Percentiles rank a stretch among this genome's conserved stretches.
These are phyloP conservation scores for Pelvicachromis taeniatus DNA, from an alignment of 2,113 vertebrate genomes.

Conservation along the genomic window DNA sequence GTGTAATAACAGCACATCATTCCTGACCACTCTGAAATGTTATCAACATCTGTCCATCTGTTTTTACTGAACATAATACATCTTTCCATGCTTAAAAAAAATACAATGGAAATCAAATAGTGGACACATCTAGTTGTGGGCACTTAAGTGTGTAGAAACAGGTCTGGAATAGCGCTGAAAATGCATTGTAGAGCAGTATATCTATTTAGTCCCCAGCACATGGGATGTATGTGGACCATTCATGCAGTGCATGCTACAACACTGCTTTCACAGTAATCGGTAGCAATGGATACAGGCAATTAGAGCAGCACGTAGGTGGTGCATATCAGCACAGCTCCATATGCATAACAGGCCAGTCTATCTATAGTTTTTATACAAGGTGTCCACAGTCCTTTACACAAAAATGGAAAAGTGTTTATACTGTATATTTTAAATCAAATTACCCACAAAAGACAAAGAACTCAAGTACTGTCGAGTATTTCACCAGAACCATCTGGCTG, in stretches of 20 bases:
- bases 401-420: background rate
- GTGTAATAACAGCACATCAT: background rate
- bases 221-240: background rate
- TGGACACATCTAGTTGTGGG: background rate
- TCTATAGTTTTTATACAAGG: background rate
- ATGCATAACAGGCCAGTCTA: background rate
- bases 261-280: background rate
- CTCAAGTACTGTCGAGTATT: background rate
- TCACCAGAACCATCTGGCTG: background rate
- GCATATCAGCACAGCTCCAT: background rate
- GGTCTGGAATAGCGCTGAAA: background rate
- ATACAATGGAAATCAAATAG: background rate
- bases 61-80: background rate
- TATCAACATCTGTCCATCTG: background rate
- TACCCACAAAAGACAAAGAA: background rate
- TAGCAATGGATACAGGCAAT: background rate
- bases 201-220: background rate
- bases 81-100: background rate
- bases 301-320: background rate
- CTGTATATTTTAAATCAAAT: background rate
- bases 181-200: background rate
- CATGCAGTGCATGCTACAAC: background rate
- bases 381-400: background rate
- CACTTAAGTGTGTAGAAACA: background rate
- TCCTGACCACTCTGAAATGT: background rate